Conservation (phyloP, 2,113 vertebrate species). For the Balaenoptera acutorostrata region DNA sequence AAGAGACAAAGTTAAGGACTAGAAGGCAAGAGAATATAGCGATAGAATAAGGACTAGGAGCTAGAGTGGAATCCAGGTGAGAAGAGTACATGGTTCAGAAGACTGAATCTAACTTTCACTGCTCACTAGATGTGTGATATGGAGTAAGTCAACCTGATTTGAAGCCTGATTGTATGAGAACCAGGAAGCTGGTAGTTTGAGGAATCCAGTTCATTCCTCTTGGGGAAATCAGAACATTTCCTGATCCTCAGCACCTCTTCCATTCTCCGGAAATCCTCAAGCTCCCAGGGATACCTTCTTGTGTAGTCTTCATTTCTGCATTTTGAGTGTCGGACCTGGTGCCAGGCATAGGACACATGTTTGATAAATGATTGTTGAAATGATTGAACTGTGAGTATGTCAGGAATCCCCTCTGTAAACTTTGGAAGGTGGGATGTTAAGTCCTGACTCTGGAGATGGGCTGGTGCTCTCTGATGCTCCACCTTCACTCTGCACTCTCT, state of each 20-base stretch:
- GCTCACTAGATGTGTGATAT: not conserved
- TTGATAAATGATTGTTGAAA: not conserved
- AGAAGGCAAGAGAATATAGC: not conserved
- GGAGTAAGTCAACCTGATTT: not conserved
- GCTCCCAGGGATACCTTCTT: not conserved
- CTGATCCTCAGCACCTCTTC: not conserved
- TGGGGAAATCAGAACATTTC: not conserved
- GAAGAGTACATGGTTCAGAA: not conserved
- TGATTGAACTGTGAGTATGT: not conserved
- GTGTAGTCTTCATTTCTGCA: not conserved
- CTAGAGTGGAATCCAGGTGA: not conserved
- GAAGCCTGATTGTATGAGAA: not conserved
- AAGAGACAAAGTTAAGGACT: constrained; percentile 1
- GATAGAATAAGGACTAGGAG: not conserved
- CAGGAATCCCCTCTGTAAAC: not conserved
- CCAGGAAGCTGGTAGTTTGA: not conserved
- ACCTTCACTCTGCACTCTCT: not conserved
- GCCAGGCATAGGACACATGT: not conserved
- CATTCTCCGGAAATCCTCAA: not conserved
- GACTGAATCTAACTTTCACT: not conserved
- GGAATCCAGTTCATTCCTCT: not conserved
- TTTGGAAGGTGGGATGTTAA: not conserved
- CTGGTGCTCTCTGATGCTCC: not conserved
- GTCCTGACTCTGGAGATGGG: not conserved
- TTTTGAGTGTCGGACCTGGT: not conserved